Base-by-base conservation (phyloP, 2,113 vertebrate genomes). In the Holacanthus passer region DNA sequence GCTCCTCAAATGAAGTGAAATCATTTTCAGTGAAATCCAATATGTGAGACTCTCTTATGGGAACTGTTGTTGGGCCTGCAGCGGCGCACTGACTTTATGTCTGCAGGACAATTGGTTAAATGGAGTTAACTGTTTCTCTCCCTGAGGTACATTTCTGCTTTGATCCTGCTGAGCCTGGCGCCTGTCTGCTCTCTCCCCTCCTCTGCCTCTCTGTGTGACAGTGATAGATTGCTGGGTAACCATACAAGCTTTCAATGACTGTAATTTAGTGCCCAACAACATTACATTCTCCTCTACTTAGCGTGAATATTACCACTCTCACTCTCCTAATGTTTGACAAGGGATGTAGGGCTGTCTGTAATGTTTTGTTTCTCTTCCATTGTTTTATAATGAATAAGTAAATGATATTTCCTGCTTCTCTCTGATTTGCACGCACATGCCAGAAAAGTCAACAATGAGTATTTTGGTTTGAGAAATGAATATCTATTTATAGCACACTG, bases 111-210 rank as follows among this genome's bases (percentile, higher is more conserved):
- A 90, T 90, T 92, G 92, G 86, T 91, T 90, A 91, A 91, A 90
- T 87, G 74, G 73, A 93, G 86, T 93, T 92, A 91, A 93, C 89
- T 63, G 87, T 93, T 92, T 91, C 87, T 90, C 69, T 92, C 83
- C 90, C 92, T 10, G 88, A 93, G 91, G 91, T 93, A 90, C 86
- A 89, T 91, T 85, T 77, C 83, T 86, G 65, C 92, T 93, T 93
- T 94, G 93, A 94, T 93, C 90, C 86, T 89, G 90, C 89, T 90
- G 92, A 37, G 90, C 87, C 93, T 94, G 93, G 93, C 93, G 92
- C 93, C 93, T 93, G 91, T 93, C 92, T 93, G 92, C 92, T 89
- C 85, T 29, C 90, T 68, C 84, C 60, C 83, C 79, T 69, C 80
- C 91, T 81, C 86, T 86, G 81, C 47, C 73, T 72, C 74, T 81